phyloP scores from a whole-genome alignment of 2,888 invertebrate genomes.

The Choreutis nemorana region DNA sequence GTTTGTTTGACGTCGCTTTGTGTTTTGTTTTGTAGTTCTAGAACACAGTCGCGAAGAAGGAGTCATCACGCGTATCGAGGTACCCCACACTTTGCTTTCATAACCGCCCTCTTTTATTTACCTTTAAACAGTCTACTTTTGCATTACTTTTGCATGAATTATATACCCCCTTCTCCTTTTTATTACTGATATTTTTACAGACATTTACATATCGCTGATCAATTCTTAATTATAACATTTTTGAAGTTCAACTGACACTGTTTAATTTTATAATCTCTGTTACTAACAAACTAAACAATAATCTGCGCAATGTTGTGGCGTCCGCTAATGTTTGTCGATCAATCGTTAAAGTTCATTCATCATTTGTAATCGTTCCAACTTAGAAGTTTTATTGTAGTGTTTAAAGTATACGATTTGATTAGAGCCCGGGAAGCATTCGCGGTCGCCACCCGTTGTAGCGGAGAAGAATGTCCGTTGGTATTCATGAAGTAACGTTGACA shows the following conservation, averaged over 20 bases:
- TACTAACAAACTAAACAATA: too few relatives aligned
- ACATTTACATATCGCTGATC: too few relatives aligned
- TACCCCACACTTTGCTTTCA: conserved; percentile 55
- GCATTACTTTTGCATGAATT: conserved; percentile 10
- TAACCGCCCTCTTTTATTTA: conserved; percentile 10
- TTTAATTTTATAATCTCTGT: too few relatives aligned
- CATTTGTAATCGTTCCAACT: too few relatives aligned
- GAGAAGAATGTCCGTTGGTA: conserved; percentile 60
- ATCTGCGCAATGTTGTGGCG: conserved; percentile 54
- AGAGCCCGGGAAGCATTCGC: conserved; percentile 28
- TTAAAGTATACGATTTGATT: too few relatives aligned
- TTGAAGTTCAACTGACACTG: too few relatives aligned
- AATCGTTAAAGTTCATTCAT: too few relatives aligned
- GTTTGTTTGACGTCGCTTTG: conserved; percentile 61
- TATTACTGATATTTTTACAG: too few relatives aligned
- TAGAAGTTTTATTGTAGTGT: too few relatives aligned
- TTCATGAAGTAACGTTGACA: conserved; percentile 34
- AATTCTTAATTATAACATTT: too few relatives aligned
- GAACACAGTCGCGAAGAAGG: conserved; percentile 67
- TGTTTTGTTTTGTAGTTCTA: conserved; percentile 66
- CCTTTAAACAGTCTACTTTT: too few relatives aligned
- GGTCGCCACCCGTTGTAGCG: conserved; percentile 43
- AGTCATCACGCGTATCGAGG: conserved; percentile 66
- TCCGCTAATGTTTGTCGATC: conserved; percentile 52
- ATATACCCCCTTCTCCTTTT: conserved; percentile 14